These are phyloP conservation scores for Thecophora atra DNA, from an alignment of 2,888 invertebrate genomes.

Conservation along the genomic window DNA sequence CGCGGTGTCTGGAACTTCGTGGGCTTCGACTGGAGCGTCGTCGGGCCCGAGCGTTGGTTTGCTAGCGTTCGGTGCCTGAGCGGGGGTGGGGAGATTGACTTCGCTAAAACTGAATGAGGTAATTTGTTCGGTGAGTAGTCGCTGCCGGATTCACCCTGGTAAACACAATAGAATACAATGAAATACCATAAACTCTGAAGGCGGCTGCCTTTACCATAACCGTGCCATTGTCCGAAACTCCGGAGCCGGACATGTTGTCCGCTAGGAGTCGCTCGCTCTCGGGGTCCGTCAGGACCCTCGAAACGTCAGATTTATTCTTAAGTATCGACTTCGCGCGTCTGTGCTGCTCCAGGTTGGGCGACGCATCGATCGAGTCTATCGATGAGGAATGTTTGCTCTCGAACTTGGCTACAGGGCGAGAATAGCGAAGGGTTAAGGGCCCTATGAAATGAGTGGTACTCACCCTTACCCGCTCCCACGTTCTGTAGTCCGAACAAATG, in stretches of 20 bases:
- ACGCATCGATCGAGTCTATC: slow-evolving; percentile 75
- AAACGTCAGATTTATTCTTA: slow-evolving; percentile 76
- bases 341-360: slow-evolving; percentile 74
- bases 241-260: slow-evolving; percentile 71
- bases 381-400: slow-evolving; percentile 75
- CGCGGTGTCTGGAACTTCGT: slow-evolving; percentile 66
- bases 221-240: slow-evolving; percentile 69
- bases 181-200: background rate
- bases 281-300: slow-evolving; percentile 71
- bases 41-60: slow-evolving; percentile 66
- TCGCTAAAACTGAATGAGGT: slow-evolving; percentile 66
- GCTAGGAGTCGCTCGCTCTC: slow-evolving; percentile 80
- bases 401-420: slow-evolving; percentile 60
- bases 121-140: slow-evolving; percentile 72
- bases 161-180: background rate
- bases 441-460: background rate
- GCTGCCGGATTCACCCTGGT: slow-evolving; percentile 73
- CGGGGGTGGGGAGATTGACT: slow-evolving; percentile 67
- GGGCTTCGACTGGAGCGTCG: slow-evolving; percentile 62
- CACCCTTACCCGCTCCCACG: slow-evolving; percentile 62
- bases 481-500: slow-evolving; percentile 76
- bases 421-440: background rate
- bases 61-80: slow-evolving; percentile 66
- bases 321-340: slow-evolving; percentile 79
- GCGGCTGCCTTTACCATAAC: slow-evolving; percentile 57